Percentiles rank a stretch among this genome's conserved stretches.
phyloP scores from a whole-genome alignment of 2,113 vertebrate species.

The Entomyzon cyanotis region DNA sequence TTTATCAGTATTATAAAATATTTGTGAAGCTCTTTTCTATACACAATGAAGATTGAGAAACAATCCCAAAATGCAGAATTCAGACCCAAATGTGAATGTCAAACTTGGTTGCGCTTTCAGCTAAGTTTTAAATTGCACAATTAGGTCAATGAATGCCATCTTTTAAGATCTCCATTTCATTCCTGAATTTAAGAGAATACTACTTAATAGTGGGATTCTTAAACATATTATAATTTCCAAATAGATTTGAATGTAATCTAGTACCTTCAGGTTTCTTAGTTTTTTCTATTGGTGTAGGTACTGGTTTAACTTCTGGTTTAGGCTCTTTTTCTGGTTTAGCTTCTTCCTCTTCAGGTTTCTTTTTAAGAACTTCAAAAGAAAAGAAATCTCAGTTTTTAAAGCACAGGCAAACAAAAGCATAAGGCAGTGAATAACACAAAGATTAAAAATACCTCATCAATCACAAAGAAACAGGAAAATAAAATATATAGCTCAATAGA shows the following conservation, averaged over 20 bases:
- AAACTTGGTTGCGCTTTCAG: not conserved
- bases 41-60: not conserved
- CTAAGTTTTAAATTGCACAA: not conserved
- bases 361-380: conserved; percentile 81
- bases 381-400: conserved; percentile 71
- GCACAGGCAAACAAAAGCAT: not conserved
- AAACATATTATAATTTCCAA: not conserved
- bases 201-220: not conserved
- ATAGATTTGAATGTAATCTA: conserved; percentile 14
- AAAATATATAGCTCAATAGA: not conserved
- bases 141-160: not conserved
- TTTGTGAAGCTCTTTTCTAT: not conserved
- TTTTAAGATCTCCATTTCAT: not conserved
- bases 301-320: conserved; percentile 76
- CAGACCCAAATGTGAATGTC: not conserved
- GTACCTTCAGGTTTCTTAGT: conserved; percentile 80
- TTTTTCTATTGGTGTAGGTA: conserved; percentile 77
- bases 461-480: not conserved
- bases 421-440: not conserved
- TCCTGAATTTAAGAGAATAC: not conserved
- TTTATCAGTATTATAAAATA: not conserved
- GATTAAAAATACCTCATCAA: not conserved
- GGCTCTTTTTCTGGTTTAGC: conserved; percentile 76
- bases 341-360: conserved; percentile 79
- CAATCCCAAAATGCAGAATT: not conserved